Base-by-base conservation (phyloP, 30 jellyfish, hydroid and myxozoan genomes). In the Mastigias papua region DNA sequence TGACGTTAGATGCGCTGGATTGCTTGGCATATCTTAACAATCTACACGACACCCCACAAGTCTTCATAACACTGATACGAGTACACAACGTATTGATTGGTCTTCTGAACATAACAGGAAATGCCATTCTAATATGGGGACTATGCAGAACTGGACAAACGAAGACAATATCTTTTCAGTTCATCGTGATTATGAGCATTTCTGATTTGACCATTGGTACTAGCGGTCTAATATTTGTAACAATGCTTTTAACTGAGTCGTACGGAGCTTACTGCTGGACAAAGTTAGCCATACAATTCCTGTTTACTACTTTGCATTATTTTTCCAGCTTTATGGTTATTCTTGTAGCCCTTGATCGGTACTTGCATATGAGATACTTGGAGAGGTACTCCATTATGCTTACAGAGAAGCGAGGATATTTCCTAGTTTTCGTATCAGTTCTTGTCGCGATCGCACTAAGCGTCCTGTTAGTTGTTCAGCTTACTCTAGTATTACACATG, bases 381-480 rank as follows among this genome's bases (percentile, higher is more conserved):
- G 74, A 63, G 42, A n/a, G 42, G 42, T 63, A 63, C 19, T 26
- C 42, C 1, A 1, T 26, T 11, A 27, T 63, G 15, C 8, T 63
- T 20, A 23, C 74, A n/a, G 23, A 25, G 37, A n/a, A 27, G 42
- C 74, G 74, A 63, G 74, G 74, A 63, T 25, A 63, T 42, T 22
- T 1, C 74, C 20, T 25, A 7, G 25, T 57, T 8, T 5, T 23
- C 3, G 37, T 27, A 63, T 20, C 42, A 26, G 74, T 42, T 15
- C 2, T 27, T 35, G 5, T 63, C 1, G 74, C 74, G 1, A 63
- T 63, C 1, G 21, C 42, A n/a, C 7, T 42, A 42, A 42, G 54
- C 13, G 54, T 15, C 13, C 13, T 42, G 7, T 4, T 15, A 8
- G 7, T 42, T 15, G 13, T 42, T 8, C 54, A 42, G 54, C 7